Conservation (phyloP, 2,113 vertebrate genomes). For the Gobiocypris rarus region DNA sequence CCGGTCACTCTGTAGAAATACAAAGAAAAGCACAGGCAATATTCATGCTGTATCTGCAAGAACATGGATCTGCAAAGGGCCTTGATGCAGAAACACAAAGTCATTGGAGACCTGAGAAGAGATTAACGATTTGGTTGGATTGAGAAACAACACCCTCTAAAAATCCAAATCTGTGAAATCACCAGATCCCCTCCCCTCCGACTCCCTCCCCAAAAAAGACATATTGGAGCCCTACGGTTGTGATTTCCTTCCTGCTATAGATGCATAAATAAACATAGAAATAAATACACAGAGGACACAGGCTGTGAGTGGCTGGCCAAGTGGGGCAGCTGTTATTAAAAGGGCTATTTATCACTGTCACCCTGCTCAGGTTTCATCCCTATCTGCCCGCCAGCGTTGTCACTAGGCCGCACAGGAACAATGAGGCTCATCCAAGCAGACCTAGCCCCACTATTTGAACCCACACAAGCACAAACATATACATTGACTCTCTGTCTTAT, state of each 20-base stretch:
- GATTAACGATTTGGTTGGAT: slow-evolving; percentile 37
- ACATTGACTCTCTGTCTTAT: slow-evolving; percentile 21
- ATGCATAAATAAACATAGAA: slow-evolving; percentile 84
- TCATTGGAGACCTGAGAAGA: slow-evolving; percentile 38
- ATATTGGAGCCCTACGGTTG: slow-evolving; percentile 78
- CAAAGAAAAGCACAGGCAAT: slow-evolving; percentile 3
- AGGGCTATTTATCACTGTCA: slow-evolving; percentile 86
- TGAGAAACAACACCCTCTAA: slow-evolving; percentile 64
- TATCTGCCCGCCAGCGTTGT: slow-evolving; percentile 79
- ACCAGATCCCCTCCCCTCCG: slow-evolving; percentile 20
- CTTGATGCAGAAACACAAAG: slow-evolving; percentile 38
- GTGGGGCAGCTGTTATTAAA: slow-evolving; percentile 86
- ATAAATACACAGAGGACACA: slow-evolving; percentile 82
- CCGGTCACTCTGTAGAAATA: not conserved
- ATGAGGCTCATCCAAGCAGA: slow-evolving; percentile 79
- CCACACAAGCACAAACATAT: slow-evolving; percentile 50
- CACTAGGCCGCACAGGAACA: slow-evolving; percentile 78
- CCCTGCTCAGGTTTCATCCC: slow-evolving; percentile 78
- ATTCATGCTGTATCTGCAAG: not conserved
- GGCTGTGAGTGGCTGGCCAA: slow-evolving; percentile 78
- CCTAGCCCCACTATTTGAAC: slow-evolving; percentile 60
- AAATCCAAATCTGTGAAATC: slow-evolving; percentile 70
- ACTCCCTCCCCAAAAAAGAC: slow-evolving; percentile 60
- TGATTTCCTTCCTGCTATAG: slow-evolving; percentile 79
- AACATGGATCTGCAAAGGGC: slow-evolving; percentile 35